A percentile compares a stretch with the other conserved stretches of the same genome.
Evolutionary conservation across 2,888 invertebrate genomes (phyloP).

Genomic region (Drosophila aldrichi): DNA sequence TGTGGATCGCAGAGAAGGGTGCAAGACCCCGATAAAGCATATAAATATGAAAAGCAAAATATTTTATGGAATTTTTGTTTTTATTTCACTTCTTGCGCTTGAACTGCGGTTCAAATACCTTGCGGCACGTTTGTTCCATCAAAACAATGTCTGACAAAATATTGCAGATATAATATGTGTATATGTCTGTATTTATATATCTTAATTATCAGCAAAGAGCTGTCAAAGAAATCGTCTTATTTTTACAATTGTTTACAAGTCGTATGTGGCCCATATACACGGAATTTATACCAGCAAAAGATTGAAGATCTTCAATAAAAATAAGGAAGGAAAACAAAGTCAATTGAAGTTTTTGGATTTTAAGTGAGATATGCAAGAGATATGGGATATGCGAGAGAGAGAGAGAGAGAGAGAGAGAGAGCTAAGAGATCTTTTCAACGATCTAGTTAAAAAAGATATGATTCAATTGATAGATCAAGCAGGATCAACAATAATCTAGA

Average conservation of each 20-base stretch:
- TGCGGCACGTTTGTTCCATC: slow-evolving; percentile 18
- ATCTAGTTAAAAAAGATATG: not conserved
- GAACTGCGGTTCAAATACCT: slow-evolving; percentile 24
- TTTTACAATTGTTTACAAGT: slow-evolving; percentile 1
- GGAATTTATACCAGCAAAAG: not conserved
- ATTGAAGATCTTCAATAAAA: not conserved
- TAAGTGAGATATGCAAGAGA: not conserved
- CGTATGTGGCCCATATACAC: not conserved
- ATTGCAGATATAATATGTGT: slow-evolving; percentile 5
- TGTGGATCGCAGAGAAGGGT: slow-evolving; percentile 3
- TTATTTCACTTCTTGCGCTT: not conserved
- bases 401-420: too few species aligned
- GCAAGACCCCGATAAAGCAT: not conserved
- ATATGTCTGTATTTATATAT: not conserved
- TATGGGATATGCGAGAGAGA: not conserved
- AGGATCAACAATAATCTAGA: too few species aligned
- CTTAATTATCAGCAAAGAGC: slow-evolving; percentile 10
- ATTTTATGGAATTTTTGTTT: slow-evolving; percentile 4
- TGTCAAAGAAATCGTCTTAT: not conserved
- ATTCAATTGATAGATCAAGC: not conserved
- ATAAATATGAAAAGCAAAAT: slow-evolving; percentile 3
- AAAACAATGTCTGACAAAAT: slow-evolving; percentile 4
- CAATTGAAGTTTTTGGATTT: not conserved
- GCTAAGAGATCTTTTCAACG: too few species aligned
- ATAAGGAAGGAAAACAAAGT: too few species aligned